Evolutionary conservation across 2,113 vertebrate genomes (phyloP), one percentile per base, ranked within the genome.

Genomic region (Alectura lathami): DNA sequence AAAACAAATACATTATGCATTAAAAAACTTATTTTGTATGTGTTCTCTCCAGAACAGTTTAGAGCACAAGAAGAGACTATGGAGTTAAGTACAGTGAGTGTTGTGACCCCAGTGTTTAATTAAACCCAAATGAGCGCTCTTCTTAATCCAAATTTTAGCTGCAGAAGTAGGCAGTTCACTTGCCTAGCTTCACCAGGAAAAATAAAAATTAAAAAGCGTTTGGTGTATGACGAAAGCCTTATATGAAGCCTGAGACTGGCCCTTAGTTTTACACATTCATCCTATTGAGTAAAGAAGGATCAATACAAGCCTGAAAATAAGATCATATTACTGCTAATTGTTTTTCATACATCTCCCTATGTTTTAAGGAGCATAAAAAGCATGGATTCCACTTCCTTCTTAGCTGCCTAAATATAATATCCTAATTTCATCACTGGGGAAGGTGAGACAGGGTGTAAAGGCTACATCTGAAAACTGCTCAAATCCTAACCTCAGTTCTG

Each of bases 101-200:
- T 17, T 11, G 4, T 68, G 40, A 73, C 5, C 60, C 51, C 59
- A 62, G 38, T 38, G 23, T 70, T 36, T 83, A 67, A 92, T 85
- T 91, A 95, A 97, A 95, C 47, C n/a, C 17, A 2, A 86, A 94
- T 76, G 59, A 95, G 95, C 91, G 84, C 30, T 53, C 34, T 59
- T 69, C 26, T 88, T 89, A 74, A 96, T 84, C 62, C 66, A 92
- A 84, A 82, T 90, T 62, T 60, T 47, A 89, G 92, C 80, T 91
- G 91, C 60, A 95, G 67, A 95, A 86, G 66, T 18, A 75, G n/a
- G 45, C 70, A 75, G 62, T 79, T 82, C 2, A 2, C 75, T 93
- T 78, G 24, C 34, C 10, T 42, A 34, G 40, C 53, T 93, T 73
- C 48, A 62, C 30, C 45, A 40, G 27, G 15, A 29, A 17, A 54